These are phyloP conservation scores for Picus viridis DNA, from an alignment of 2,797 vertebrate genomes.

Conservation along the genomic window DNA sequence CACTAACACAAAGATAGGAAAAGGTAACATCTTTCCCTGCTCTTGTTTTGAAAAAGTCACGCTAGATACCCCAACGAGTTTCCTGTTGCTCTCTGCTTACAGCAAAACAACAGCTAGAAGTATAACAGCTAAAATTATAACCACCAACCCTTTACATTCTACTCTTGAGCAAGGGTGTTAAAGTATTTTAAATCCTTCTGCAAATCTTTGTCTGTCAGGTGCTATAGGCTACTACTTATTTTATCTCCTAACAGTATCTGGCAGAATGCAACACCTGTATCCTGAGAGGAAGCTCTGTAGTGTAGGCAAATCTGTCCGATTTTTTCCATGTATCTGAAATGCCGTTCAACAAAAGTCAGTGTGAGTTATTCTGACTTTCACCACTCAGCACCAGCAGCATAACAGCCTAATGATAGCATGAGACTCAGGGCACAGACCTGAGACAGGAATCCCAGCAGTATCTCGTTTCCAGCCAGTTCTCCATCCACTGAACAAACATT, in stretches of 20 bases:
- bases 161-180: background rate
- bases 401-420: constrained; percentile 31
- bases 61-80: background rate
- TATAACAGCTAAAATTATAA: background rate
- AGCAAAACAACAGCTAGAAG: background rate
- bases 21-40: background rate
- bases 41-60: background rate
- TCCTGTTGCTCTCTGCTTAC: background rate
- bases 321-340: background rate
- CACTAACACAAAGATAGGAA: background rate
- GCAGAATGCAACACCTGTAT: background rate
- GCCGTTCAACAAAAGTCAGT: constrained; percentile 7
- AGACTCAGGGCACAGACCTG: background rate
- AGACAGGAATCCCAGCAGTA: constrained; percentile 13
- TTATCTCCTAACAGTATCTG: background rate
- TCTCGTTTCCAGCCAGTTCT: constrained; percentile 26
- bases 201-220: background rate
- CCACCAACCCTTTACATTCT: background rate
- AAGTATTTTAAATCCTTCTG: background rate
- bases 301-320: background rate
- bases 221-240: background rate
- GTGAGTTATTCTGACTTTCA: constrained; percentile 1
- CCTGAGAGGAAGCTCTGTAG: background rate
- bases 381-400: background rate
- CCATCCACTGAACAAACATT: background rate